Conservation (phyloP, 2,888 invertebrate genomes). For the Tortricodes alternella region DNA sequence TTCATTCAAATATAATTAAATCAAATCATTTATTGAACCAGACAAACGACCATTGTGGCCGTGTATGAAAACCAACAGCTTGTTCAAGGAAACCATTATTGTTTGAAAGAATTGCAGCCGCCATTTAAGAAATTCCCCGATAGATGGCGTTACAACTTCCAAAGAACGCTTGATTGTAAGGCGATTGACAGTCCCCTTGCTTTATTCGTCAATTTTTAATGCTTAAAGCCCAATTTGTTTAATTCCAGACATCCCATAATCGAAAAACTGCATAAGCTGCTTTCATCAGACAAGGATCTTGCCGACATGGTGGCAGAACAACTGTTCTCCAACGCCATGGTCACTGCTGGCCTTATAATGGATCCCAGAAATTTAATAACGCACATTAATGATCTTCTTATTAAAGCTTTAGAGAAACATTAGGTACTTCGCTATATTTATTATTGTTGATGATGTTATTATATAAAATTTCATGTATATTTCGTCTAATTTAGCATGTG, state of each 20-base stretch:
- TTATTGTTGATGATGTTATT: constrained; percentile 9
- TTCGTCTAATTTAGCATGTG: not conserved
- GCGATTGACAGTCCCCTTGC: no score
- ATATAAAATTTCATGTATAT: not conserved
- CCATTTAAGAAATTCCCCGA: no score
- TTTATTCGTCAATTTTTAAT: no score
- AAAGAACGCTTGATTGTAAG: no score
- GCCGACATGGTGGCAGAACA: constrained; percentile 94
- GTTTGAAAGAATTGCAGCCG: no score
- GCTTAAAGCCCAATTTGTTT: no score
- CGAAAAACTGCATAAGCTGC: constrained; percentile 91
- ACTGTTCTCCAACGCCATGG: constrained; percentile 97
- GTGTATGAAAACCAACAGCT: no score
- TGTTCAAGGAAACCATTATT: no score
- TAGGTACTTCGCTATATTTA: constrained; percentile 44
- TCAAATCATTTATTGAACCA: no score
- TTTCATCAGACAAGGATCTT: constrained; percentile 88
- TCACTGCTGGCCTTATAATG: constrained; percentile 95
- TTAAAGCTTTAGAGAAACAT: constrained; percentile 90
- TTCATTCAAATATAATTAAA: no score
- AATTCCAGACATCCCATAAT: constrained; percentile 95
- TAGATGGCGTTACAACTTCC: no score
- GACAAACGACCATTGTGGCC: no score
- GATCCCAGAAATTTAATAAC: constrained; percentile 93
- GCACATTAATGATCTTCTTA: constrained; percentile 93